These are phyloP conservation scores for Indri indri DNA, from an alignment of 2,113 vertebrate genomes.

Conservation along the genomic window DNA sequence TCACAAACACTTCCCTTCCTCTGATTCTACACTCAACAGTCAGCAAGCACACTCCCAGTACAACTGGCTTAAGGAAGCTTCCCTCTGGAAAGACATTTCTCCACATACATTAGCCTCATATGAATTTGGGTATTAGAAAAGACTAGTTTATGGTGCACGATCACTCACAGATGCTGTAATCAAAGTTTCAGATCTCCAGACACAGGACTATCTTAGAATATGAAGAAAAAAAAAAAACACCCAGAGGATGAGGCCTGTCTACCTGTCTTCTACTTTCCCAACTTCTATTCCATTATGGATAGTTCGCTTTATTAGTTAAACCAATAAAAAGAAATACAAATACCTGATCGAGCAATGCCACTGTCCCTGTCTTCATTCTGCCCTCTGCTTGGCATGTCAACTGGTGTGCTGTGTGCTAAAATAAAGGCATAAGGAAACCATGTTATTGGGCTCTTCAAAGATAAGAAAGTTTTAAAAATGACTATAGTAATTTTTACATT, in stretches of 20 bases:
- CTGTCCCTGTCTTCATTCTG: slow-evolving; percentile 93
- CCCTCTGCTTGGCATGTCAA: slow-evolving; percentile 93
- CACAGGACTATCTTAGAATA: neutral
- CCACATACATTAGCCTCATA: neutral
- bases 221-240: neutral
- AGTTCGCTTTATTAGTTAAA: neutral
- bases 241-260: neutral
- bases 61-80: neutral
- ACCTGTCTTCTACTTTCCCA: neutral
- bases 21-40: neutral
- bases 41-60: neutral
- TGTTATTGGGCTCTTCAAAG: neutral
- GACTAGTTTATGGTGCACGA: neutral
- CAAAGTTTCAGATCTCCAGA: neutral
- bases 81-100: neutral
- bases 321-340: slow-evolving; percentile 36
- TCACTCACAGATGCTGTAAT: neutral
- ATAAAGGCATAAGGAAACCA: slow-evolving; percentile 53
- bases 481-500: neutral
- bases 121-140: neutral
- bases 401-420: slow-evolving; percentile 92
- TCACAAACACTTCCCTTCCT: neutral
- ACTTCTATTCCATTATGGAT: neutral
- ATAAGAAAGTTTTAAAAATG: neutral
- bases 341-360: slow-evolving; percentile 93